These are phyloP conservation scores for Lophius americanus DNA, from an alignment of 2,797 vertebrate genomes.

Conservation along the genomic window DNA sequence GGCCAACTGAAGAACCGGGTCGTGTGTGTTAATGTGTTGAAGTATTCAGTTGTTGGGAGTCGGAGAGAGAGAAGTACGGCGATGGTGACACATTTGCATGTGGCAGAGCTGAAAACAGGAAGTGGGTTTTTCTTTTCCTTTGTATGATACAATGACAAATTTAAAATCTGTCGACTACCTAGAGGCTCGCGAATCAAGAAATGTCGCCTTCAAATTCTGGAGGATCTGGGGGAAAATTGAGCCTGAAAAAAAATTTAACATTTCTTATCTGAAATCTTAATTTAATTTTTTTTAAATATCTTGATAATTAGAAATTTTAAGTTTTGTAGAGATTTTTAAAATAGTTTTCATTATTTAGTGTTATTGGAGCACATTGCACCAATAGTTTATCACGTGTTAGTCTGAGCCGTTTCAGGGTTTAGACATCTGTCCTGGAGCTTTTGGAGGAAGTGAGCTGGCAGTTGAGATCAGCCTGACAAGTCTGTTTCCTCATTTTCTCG, in stretches of 20 bases:
- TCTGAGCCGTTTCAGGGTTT: conserved; percentile 24
- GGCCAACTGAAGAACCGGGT: conserved; percentile 3
- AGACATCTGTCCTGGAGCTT: conserved; percentile 39
- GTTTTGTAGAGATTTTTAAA: background rate
- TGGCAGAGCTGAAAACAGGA: conserved; percentile 82
- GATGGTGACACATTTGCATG: conserved; percentile 80
- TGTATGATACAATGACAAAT: conserved; percentile 63
- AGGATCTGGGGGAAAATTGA: background rate
- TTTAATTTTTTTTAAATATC: background rate
- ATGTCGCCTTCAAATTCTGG: conserved; percentile 1
- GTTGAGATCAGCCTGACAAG: conserved; percentile 66
- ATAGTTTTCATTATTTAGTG: background rate
- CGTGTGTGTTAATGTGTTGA: conserved; percentile 7
- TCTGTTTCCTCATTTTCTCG: conserved; percentile 68
- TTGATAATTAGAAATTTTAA: background rate
- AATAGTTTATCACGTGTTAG: conserved; percentile 22
- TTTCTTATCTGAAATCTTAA: background rate
- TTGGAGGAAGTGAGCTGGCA: conserved; percentile 75
- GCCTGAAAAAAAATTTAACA: background rate
- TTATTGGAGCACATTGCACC: background rate
- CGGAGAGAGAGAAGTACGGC: conserved; percentile 63
- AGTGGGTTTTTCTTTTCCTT: conserved; percentile 72
- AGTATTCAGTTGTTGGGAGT: conserved; percentile 49
- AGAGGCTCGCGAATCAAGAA: conserved; percentile 32
- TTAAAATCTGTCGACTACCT: conserved; percentile 45